Evolutionary conservation across 2,888 invertebrate genomes (phyloP).

Genomic region (Agrochola litura): DNA sequence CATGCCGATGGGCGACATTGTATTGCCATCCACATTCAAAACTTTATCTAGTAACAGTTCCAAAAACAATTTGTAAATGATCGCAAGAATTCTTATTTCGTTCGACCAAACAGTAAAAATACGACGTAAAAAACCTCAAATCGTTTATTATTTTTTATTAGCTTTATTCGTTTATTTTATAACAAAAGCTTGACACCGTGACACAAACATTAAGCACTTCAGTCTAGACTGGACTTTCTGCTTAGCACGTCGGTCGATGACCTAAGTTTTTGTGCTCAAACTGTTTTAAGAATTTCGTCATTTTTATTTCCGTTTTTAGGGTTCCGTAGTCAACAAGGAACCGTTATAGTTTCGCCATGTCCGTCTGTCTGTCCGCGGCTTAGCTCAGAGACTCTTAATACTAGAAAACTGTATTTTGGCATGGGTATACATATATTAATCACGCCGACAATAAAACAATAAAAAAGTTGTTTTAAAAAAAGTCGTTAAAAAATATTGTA

Average conservation of each 20-base stretch:
- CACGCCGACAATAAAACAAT: too few species aligned
- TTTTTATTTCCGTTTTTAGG: slow-evolving; percentile 24
- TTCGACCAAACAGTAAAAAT: background rate
- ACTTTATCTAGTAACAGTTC: too few species aligned
- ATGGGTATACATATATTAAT: too few species aligned
- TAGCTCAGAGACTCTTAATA: too few species aligned
- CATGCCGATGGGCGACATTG: too few species aligned
- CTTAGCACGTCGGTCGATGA: slow-evolving; percentile 27
- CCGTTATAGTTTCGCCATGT: too few species aligned
- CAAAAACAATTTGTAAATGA: background rate
- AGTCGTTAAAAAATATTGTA: too few species aligned
- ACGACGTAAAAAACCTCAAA: background rate
- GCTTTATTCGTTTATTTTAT: background rate
- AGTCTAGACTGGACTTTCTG: slow-evolving; percentile 32
- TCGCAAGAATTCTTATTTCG: background rate
- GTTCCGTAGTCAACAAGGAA: too few species aligned
- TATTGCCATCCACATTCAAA: too few species aligned
- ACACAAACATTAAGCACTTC: slow-evolving; percentile 6
- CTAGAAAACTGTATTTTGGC: too few species aligned
- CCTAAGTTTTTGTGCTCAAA: slow-evolving; percentile 48
- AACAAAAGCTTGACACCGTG: slow-evolving; percentile 31
- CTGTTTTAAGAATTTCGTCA: slow-evolving; percentile 21
- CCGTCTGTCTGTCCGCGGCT: too few species aligned
- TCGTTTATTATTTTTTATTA: background rate
- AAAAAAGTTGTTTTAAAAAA: too few species aligned